Evolutionary conservation across 2,113 vertebrate species (phyloP).

Genomic region (Orcinus orca): DNA sequence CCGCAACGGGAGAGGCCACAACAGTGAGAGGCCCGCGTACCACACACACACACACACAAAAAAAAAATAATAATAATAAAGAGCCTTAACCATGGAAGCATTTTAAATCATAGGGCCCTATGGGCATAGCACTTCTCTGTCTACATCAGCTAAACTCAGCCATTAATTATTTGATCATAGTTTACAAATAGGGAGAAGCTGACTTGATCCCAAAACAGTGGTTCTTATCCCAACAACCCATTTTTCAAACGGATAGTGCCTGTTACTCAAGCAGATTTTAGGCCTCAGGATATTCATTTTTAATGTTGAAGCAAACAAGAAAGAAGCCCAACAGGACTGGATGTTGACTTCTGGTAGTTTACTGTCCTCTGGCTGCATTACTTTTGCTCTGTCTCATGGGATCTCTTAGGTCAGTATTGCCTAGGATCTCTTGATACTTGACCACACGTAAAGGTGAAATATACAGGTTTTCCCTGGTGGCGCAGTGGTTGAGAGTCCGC

Average conservation of each 20-base stretch:
- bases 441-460: neutral
- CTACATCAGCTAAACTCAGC: neutral
- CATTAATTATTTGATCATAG: neutral
- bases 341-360: neutral
- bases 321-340: neutral
- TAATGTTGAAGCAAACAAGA: neutral
- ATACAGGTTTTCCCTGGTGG: too few relatives aligned
- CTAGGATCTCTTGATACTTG: neutral
- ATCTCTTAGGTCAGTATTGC: neutral
- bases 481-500: too few relatives aligned
- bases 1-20: too few relatives aligned
- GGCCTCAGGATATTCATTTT: neutral
- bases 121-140: neutral
- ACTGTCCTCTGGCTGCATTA: neutral
- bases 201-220: neutral
- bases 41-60: too few relatives aligned
- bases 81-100: neutral
- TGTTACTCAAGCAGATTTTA: slow-evolving; percentile 16
- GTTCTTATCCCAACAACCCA: neutral
- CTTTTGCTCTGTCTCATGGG: neutral
- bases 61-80: neutral
- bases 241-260: neutral
- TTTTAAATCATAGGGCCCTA: neutral
- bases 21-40: too few relatives aligned
- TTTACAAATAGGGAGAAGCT: neutral